phyloP scores from a whole-genome alignment of 1,140 invertebrate genomes.

The Babylonia areolata region DNA sequence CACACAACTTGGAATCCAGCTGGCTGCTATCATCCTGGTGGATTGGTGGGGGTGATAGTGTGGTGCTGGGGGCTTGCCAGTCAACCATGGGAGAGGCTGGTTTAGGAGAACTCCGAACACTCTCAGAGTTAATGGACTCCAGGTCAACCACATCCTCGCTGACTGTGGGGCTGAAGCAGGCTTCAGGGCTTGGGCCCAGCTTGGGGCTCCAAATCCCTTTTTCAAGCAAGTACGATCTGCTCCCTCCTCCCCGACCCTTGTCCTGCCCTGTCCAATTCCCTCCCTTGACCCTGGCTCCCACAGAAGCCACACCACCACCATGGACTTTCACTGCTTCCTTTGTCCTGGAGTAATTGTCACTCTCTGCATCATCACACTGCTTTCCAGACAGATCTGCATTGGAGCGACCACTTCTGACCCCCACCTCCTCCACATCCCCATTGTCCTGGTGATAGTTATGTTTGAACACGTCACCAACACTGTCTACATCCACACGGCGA shows the following conservation, averaged over 20 bases:
- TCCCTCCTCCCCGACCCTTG: slow-evolving; percentile 3
- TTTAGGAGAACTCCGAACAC: slow-evolving; percentile 43
- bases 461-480: slow-evolving; percentile 7
- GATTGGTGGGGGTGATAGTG: slow-evolving; percentile 11
- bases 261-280: slow-evolving; percentile 1
- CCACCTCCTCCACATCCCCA: slow-evolving; percentile 20
- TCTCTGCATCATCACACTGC: background rate
- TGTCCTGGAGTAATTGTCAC: background rate
- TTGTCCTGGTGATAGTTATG: slow-evolving; percentile 29
- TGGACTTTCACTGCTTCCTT: background rate
- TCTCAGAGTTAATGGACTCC: slow-evolving; percentile 45
- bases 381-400: background rate
- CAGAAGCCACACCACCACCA: background rate
- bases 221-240: slow-evolving; percentile 2
- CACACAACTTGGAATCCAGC: slow-evolving; percentile 12
- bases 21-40: slow-evolving; percentile 25
- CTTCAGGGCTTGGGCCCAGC: slow-evolving; percentile 32
- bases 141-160: slow-evolving; percentile 39
- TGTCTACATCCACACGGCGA: slow-evolving; percentile 12
- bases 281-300: background rate
- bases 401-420: background rate
- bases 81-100: slow-evolving; percentile 23
- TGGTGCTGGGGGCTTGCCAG: slow-evolving; percentile 17
- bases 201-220: slow-evolving; percentile 8
- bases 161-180: slow-evolving; percentile 37